Conservation (phyloP, 2,113 vertebrate species). For the Cyprinodon variegatus region DNA sequence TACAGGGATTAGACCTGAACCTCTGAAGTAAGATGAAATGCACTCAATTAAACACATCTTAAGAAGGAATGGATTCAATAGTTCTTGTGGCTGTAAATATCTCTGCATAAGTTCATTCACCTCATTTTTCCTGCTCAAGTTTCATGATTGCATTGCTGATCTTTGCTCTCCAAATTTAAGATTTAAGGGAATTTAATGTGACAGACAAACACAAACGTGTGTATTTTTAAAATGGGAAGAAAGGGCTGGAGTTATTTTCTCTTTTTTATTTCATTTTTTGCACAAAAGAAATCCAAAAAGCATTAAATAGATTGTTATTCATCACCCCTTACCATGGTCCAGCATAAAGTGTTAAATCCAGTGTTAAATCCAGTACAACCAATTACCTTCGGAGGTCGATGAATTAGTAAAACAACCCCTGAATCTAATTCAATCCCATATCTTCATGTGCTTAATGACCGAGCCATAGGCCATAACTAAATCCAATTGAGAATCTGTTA, state of each 20-base stretch:
- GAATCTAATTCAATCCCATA: neutral
- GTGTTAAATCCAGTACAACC: neutral
- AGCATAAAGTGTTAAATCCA: neutral
- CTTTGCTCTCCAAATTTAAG: neutral
- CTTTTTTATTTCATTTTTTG: neutral
- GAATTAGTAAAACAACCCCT: no score
- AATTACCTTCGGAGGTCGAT: neutral
- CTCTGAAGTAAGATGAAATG: constrained; percentile 7
- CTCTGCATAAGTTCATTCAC: neutral
- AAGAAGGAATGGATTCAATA: constrained; percentile 13
- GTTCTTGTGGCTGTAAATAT: neutral
- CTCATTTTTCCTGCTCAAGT: neutral
- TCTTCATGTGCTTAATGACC: neutral
- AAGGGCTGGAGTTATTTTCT: neutral
- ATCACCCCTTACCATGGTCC: neutral
- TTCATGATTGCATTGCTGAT: neutral
- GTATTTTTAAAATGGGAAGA: neutral
- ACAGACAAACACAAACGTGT: neutral
- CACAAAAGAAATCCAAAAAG: neutral
- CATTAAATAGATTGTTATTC: neutral
- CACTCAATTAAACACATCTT: constrained; percentile 12
- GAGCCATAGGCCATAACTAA: neutral
- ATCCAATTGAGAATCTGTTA: neutral
- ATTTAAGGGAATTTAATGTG: neutral
- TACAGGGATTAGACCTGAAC: constrained; percentile 20